A percentile compares a stretch with the other conserved stretches of the same genome.
Conservation (phyloP, 2,797 vertebrate species). For the Aulostomus chinensis region DNA sequence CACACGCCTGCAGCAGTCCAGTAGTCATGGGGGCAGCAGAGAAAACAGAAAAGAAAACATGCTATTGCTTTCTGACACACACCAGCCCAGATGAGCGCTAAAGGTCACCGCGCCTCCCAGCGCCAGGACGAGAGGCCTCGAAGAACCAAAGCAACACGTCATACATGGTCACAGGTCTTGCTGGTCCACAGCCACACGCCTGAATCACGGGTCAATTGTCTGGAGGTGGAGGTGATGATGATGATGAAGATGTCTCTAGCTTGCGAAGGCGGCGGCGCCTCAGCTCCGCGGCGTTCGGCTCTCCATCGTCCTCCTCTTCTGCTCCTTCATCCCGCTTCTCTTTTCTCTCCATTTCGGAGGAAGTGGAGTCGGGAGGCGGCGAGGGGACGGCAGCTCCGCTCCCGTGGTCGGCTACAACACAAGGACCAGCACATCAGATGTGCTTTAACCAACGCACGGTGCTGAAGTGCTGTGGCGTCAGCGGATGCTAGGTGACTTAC, state of each 20-base stretch:
- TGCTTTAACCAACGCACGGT: too few species aligned
- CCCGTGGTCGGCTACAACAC: constrained; percentile 45
- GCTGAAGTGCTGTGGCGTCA: too few species aligned
- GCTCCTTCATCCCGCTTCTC: constrained; percentile 49
- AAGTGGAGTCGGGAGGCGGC: constrained; percentile 55
- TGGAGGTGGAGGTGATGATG: constrained; percentile 52
- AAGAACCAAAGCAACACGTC: constrained; percentile 25
- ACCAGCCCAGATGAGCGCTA: constrained; percentile 24
- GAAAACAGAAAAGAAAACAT: constrained; percentile 1
- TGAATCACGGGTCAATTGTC: constrained; percentile 77
- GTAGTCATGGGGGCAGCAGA: constrained; percentile 1
- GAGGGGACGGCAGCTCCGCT: constrained; percentile 65
- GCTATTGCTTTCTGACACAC: constrained; percentile 49
- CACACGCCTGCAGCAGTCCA: constrained; percentile 31
- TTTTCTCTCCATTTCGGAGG: constrained; percentile 62
- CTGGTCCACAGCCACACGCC: constrained; percentile 47
- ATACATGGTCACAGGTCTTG: constrained; percentile 28
- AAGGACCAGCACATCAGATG: background rate
- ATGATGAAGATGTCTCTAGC: constrained; percentile 74
- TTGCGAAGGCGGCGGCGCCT: constrained; percentile 90
- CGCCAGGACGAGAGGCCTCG: constrained; percentile 27
- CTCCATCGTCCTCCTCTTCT: constrained; percentile 72
- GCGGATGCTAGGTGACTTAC: too few species aligned
- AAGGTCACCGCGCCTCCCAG: constrained; percentile 1
- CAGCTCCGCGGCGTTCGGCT: constrained; percentile 86